A percentile compares a stretch with the other conserved stretches of the same genome.
These are phyloP conservation scores for Dione juno DNA, from an alignment of 2,888 invertebrate species.

Conservation along the genomic window DNA sequence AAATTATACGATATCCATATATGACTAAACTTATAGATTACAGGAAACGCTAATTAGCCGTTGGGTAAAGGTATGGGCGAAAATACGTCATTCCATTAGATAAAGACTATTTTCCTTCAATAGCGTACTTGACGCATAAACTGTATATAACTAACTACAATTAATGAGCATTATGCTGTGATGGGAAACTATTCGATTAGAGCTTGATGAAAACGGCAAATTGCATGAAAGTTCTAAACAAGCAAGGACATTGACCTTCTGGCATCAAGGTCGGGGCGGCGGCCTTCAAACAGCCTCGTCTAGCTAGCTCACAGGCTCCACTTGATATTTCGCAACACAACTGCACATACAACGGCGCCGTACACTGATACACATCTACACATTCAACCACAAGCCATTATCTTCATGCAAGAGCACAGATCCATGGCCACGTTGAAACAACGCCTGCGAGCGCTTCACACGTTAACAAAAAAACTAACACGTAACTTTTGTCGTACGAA, in stretches of 20 bases:
- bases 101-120: slow-evolving; percentile 13
- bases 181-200: slow-evolving; percentile 11
- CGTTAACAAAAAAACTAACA: slow-evolving; percentile 55
- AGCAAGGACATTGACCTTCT: slow-evolving; percentile 80
- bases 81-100: slow-evolving; percentile 28
- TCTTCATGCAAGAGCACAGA: slow-evolving; percentile 73
- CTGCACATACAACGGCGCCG: slow-evolving; percentile 57
- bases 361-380: slow-evolving; percentile 50
- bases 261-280: slow-evolving; percentile 80
- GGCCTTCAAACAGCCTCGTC: slow-evolving; percentile 82
- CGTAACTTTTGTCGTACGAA: slow-evolving; percentile 50
- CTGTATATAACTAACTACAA: background rate
- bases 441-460: slow-evolving; percentile 67
- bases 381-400: slow-evolving; percentile 68
- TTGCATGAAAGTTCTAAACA: slow-evolving; percentile 68
- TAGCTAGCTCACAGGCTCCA: slow-evolving; percentile 68
- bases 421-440: slow-evolving; percentile 77
- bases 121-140: slow-evolving; percentile 7
- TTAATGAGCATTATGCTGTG: background rate
- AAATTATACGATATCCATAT: slow-evolving; percentile 4
- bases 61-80: slow-evolving; percentile 24
- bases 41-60: slow-evolving; percentile 33
- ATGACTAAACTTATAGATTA: slow-evolving; percentile 31
- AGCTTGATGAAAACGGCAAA: slow-evolving; percentile 48
- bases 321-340: slow-evolving; percentile 61